A percentile compares a stretch with the other conserved stretches of the same genome.
Evolutionary conservation across 2,888 invertebrate genomes (phyloP).

Genomic region (Epsilonema sp.): DNA sequence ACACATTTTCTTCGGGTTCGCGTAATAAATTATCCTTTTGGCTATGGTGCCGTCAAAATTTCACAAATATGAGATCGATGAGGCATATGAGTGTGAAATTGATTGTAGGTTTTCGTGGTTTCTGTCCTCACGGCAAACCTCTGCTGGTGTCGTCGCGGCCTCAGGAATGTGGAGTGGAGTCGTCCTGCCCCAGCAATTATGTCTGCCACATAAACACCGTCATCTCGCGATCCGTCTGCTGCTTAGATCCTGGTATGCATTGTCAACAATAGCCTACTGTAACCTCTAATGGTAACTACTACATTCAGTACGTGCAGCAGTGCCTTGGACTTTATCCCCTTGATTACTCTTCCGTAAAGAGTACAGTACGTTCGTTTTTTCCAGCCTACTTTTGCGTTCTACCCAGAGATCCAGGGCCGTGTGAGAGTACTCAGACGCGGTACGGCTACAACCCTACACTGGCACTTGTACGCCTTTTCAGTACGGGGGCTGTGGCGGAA

Average conservation of each 20-base stretch:
- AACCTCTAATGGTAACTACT: no score
- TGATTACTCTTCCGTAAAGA: not conserved
- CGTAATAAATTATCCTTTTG: no score
- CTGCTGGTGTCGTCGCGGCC: constrained; percentile 6
- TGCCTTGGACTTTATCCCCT: no score
- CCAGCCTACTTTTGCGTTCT: constrained; percentile 10
- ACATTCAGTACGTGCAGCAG: no score
- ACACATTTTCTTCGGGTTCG: not conserved
- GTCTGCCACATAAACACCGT: constrained; percentile 11
- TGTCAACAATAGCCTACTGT: no score
- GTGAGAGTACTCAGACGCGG: constrained; percentile 6
- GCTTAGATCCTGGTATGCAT: constrained; percentile 14
- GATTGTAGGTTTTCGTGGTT: constrained; percentile 11
- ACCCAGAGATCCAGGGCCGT: constrained; percentile 8
- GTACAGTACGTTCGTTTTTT: constrained; percentile 3
- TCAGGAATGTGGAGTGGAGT: constrained; percentile 10
- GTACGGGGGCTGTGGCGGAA: constrained; percentile 10
- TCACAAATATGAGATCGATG: no score
- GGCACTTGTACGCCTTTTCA: constrained; percentile 10
- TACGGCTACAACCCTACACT: constrained; percentile 12
- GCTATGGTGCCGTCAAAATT: no score
- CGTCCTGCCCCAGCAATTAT: constrained; percentile 8
- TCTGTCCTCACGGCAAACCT: constrained; percentile 11
- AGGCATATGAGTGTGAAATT: no score
- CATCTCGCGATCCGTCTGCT: constrained; percentile 14